These are phyloP conservation scores for Actenoides hombroni DNA, from an alignment of 2,113 vertebrate genomes.

Conservation along the genomic window DNA sequence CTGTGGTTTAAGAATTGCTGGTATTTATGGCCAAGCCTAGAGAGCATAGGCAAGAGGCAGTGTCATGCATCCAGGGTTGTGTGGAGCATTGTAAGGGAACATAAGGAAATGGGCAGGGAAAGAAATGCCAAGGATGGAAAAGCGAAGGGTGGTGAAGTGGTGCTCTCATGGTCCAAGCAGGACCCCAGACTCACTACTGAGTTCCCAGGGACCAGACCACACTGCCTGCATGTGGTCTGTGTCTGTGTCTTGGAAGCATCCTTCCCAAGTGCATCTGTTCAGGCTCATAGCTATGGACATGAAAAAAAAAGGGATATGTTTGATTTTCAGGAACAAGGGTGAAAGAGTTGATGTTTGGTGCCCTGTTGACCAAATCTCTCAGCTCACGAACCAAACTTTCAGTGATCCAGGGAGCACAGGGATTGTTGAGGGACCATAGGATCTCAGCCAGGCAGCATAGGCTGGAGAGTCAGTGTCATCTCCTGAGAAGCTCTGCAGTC, in stretches of 20 bases:
- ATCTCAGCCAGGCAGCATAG: not conserved
- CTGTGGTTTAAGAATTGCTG: accelerated
- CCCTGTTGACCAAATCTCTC: not conserved
- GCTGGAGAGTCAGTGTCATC: not conserved
- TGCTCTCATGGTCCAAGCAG: not conserved
- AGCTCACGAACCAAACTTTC: not conserved
- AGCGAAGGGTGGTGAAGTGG: not conserved
- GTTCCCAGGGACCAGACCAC: not conserved
- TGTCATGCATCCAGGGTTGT: no score
- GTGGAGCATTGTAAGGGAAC: not conserved
- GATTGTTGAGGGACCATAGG: not conserved
- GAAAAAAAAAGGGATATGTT: not conserved
- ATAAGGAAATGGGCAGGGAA: not conserved
- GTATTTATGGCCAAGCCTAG: not conserved
- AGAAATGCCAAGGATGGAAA: not conserved
- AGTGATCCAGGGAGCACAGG: no score
- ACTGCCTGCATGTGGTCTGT: not conserved
- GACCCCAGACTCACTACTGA: not conserved
- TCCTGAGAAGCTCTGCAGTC: not conserved
- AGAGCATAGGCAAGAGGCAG: not conserved
- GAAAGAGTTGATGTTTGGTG: not conserved
- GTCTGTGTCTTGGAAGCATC: not conserved
- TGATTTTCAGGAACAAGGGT: not conserved
- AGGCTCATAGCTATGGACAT: not conserved
- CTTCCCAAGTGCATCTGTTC: not conserved